phyloP scores from a whole-genome alignment of 1,140 invertebrate species.

The Colletes latitarsis region DNA sequence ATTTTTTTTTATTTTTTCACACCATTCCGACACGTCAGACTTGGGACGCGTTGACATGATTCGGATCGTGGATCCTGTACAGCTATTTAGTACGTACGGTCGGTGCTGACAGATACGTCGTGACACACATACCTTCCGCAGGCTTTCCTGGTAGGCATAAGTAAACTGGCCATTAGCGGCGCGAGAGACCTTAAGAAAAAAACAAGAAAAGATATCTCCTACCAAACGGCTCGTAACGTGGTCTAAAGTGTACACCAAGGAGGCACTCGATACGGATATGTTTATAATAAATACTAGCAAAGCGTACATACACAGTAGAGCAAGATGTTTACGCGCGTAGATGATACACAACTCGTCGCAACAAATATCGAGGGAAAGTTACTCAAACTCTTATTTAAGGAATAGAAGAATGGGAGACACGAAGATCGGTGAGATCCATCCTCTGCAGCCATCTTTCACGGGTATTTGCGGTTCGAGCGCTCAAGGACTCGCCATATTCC shows the following conservation, averaged over 20 bases:
- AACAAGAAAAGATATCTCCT: constrained; percentile 77
- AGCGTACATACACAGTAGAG: constrained; percentile 67
- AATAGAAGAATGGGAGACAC: constrained; percentile 45
- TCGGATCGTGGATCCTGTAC: constrained; percentile 51
- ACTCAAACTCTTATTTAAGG: background rate
- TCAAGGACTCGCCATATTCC: background rate
- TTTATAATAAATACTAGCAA: constrained; percentile 63
- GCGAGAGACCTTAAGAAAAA: constrained; percentile 80
- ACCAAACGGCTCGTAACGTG: constrained; percentile 70
- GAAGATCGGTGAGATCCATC: constrained; percentile 41
- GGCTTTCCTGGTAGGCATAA: constrained; percentile 82
- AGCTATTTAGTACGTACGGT: constrained; percentile 72
- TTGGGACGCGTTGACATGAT: constrained; percentile 18
- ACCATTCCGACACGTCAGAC: constrained; percentile 6
- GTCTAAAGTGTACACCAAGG: constrained; percentile 69
- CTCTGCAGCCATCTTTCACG: background rate
- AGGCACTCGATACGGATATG: constrained; percentile 60
- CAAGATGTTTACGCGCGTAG: constrained; percentile 37
- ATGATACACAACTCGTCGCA: constrained; percentile 8
- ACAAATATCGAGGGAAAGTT: constrained; percentile 3
- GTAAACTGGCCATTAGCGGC: constrained; percentile 80
- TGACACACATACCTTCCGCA: constrained; percentile 80
- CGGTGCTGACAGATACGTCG: constrained; percentile 62
- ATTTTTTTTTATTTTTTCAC: background rate
- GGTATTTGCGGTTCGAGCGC: background rate